phyloP scores from a whole-genome alignment of 2,888 invertebrate species.

The Carcina quercana region DNA sequence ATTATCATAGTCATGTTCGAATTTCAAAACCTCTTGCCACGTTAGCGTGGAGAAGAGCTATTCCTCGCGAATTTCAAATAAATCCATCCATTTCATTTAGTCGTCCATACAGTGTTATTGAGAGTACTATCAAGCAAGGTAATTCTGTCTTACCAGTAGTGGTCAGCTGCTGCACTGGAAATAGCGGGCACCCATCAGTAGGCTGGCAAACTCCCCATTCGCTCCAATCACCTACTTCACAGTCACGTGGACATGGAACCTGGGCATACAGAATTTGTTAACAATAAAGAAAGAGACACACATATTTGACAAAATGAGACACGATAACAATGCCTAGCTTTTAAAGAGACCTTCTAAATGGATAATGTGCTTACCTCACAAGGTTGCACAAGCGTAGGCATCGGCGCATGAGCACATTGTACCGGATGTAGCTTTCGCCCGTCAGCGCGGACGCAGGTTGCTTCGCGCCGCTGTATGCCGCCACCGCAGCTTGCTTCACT shows the following conservation, averaged over 20 bases:
- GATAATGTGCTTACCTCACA: constrained; percentile 56
- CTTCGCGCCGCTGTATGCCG: constrained; percentile 72
- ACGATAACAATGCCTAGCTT: not conserved
- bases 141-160: constrained; percentile 57
- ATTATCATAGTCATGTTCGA: too few relatives aligned
- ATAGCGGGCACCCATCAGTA: constrained; percentile 65
- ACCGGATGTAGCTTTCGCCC: constrained; percentile 59
- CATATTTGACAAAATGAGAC: not conserved
- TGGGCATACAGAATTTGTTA: constrained; percentile 21
- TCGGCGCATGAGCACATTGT: constrained; percentile 64
- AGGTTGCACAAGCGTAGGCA: constrained; percentile 71
- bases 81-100: too few relatives aligned
- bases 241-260: constrained; percentile 76
- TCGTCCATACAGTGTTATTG: too few relatives aligned
- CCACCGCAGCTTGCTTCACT: constrained; percentile 66
- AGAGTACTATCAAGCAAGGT: too few relatives aligned
- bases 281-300: not conserved
- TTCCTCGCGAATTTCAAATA: too few relatives aligned
- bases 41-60: too few relatives aligned
- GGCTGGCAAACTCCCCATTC: constrained; percentile 77
- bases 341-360: too few relatives aligned
- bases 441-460: constrained; percentile 69
- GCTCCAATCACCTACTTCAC: constrained; percentile 75
- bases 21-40: too few relatives aligned
- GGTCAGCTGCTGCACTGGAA: constrained; percentile 64